Evolutionary conservation across 2,888 invertebrate species (phyloP).

Genomic region (Eulithis testata): DNA sequence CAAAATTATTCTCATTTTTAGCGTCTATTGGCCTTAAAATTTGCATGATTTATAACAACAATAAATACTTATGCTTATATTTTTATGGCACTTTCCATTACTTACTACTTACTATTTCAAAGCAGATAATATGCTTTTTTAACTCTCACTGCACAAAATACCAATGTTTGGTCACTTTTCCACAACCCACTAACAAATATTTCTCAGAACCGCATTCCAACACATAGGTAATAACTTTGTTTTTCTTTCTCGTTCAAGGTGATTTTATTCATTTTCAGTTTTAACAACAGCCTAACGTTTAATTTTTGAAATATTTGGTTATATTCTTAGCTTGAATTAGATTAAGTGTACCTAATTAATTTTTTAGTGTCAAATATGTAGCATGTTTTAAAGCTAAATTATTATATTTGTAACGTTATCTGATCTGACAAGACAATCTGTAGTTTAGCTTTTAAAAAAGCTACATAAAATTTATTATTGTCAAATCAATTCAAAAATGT

Average conservation of each 20-base stretch:
- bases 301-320: not conserved
- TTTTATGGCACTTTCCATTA: conserved; percentile 29
- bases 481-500: too few species aligned
- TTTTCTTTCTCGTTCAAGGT: not conserved
- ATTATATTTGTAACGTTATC: too few species aligned
- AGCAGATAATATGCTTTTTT: conserved; percentile 25
- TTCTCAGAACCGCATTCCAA: not conserved
- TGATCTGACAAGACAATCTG: too few species aligned
- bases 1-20: conserved; percentile 39
- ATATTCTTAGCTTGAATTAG: not conserved
- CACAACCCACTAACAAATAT: conserved; percentile 9
- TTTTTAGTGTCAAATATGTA: not conserved
- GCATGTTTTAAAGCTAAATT: not conserved
- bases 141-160: conserved; percentile 26
- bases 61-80: conserved; percentile 26
- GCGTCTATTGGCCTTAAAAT: conserved; percentile 45
- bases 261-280: not conserved
- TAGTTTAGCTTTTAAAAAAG: too few species aligned
- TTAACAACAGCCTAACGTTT: not conserved
- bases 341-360: not conserved
- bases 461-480: too few species aligned
- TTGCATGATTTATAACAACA: conserved; percentile 49
- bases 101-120: conserved; percentile 21
- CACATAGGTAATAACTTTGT: not conserved
- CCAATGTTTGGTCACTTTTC: conserved; percentile 19